Evolutionary conservation across 2,113 vertebrate species (phyloP).

Genomic region (Clarias macrocephalus): DNA sequence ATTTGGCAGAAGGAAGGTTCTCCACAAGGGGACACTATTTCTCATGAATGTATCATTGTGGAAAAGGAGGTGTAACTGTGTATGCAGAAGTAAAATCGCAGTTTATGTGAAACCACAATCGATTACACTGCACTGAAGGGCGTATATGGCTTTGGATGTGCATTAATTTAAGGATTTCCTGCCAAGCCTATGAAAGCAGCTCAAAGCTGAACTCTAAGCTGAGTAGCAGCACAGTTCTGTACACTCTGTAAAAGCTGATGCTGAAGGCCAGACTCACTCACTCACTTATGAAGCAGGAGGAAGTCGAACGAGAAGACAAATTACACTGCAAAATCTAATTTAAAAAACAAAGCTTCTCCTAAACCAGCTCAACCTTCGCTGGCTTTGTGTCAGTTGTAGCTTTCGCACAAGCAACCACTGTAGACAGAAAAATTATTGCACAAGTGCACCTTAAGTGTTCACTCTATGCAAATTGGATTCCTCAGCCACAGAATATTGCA

Average conservation of each 20-base stretch:
- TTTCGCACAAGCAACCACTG: neutral
- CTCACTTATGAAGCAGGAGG: slow-evolving; percentile 15
- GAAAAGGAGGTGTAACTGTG: neutral
- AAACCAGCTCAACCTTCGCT: slow-evolving; percentile 22
- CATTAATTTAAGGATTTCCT: slow-evolving; percentile 20
- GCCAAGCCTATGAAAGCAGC: neutral
- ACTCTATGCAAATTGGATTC: slow-evolving; percentile 33
- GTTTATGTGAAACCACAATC: neutral
- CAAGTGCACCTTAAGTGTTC: neutral
- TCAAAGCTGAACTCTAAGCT: neutral
- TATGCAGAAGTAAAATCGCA: neutral
- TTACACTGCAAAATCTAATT: slow-evolving; percentile 27
- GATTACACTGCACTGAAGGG: neutral
- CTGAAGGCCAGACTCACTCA: slow-evolving; percentile 18
- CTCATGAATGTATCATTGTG: neutral
- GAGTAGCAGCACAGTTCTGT: neutral
- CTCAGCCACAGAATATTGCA: neutral
- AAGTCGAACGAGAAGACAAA: slow-evolving; percentile 11
- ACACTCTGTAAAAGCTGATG: neutral
- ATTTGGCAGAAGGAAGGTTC: neutral
- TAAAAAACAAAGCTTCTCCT: neutral
- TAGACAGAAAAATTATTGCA: slow-evolving; percentile 28
- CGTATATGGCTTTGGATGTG: neutral
- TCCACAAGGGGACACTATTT: slow-evolving; percentile 18
- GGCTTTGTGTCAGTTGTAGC: slow-evolving; percentile 18